A percentile compares a stretch with the other conserved stretches of the same genome.
These are phyloP conservation scores for Drosophila vallismaia DNA, from an alignment of 2,888 invertebrate genomes.

Conservation along the genomic window DNA sequence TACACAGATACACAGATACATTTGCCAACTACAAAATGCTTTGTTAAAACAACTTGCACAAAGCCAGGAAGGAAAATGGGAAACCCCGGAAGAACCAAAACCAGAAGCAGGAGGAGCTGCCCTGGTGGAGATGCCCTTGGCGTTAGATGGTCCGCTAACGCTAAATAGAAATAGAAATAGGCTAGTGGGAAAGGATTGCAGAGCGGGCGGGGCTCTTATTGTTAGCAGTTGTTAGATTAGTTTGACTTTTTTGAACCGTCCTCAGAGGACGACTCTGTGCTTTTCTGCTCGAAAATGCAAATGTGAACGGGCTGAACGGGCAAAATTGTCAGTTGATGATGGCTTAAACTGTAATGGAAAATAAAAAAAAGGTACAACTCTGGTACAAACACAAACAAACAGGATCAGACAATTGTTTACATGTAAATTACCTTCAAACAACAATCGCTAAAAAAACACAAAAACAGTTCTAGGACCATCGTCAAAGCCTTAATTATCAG, in stretches of 20 bases:
- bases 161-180: not conserved
- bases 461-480: conserved; percentile 1
- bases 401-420: conserved; percentile 69
- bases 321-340: conserved; percentile 73
- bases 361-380: not conserved
- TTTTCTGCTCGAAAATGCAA: conserved; percentile 64
- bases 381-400: conserved; percentile 28
- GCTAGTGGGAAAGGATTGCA: not conserved
- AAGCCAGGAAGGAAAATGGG: conserved; percentile 30
- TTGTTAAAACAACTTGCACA: conserved; percentile 66
- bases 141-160: conserved; percentile 26
- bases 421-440: conserved; percentile 62
- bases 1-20: conserved; percentile 40
- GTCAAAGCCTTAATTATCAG: conserved; percentile 38
- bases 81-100: not conserved
- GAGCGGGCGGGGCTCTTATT: conserved; percentile 50
- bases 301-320: conserved; percentile 55
- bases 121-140: conserved; percentile 47
- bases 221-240: conserved; percentile 78
- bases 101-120: not conserved
- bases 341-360: conserved; percentile 40
- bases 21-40: conserved; percentile 73
- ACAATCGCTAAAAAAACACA: conserved; percentile 15
- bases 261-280: too few species aligned
- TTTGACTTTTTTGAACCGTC: conserved; percentile 66